Conservation (phyloP, 2,888 invertebrate genomes). For the Patella ulyssiponensis region DNA sequence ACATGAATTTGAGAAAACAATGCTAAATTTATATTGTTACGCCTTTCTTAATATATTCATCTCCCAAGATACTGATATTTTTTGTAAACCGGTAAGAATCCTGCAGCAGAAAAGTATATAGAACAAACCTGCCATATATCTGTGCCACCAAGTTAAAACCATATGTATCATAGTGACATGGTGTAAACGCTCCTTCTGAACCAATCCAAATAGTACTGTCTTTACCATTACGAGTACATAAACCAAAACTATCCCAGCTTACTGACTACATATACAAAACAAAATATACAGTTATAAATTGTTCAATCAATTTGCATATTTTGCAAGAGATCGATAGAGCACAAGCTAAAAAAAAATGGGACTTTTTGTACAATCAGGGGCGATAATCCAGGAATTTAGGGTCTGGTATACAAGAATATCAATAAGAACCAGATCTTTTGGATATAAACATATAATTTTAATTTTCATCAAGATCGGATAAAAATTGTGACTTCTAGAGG, state of each 20-base stretch:
- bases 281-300: not conserved
- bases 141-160: constrained; percentile 94
- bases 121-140: constrained; percentile 83
- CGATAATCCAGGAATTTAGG: too few species aligned
- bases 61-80: not conserved
- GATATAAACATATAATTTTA: too few species aligned
- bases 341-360: too few species aligned
- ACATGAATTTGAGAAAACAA: not conserved
- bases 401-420: too few species aligned
- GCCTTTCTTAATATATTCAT: not conserved
- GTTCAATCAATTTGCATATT: not conserved
- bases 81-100: not conserved
- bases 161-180: constrained; percentile 94
- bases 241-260: constrained; percentile 76
- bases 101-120: not conserved
- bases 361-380: too few species aligned
- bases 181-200: constrained; percentile 88
- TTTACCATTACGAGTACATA: constrained; percentile 78
- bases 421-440: too few species aligned
- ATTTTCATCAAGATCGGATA: too few species aligned
- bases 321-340: too few species aligned
- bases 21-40: not conserved
- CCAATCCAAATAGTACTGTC: constrained; percentile 86
- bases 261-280: constrained; percentile 50
- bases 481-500: not conserved